Base-by-base conservation (phyloP, 2,888 invertebrate genomes). In the Nasonovia ribisnigri region DNA sequence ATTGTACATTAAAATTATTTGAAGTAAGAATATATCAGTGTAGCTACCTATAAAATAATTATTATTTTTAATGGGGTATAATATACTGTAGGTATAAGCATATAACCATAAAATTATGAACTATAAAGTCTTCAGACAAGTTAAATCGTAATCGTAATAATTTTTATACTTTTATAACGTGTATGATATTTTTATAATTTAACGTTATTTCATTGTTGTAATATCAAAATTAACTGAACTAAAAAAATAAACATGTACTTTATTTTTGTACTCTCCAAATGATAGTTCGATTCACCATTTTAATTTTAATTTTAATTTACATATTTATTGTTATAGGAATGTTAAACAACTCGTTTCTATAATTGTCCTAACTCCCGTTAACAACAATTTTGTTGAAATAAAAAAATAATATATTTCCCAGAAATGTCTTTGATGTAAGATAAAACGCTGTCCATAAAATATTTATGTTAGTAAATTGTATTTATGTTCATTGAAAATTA, bases 371-470 rank as follows among this genome's bases (percentile, higher is more conserved):
- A 48, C 26, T 13, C 84, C 43, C 24, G 24, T 84, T 43, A 43
- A 26, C 24, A 84, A 11, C 26, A 84, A 26, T 24, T 43, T 84
- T 36, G 84, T 84, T 43, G 43, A 84, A 67, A 67, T 67, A 36
- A 36, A 67, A 42, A 20, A 24, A n/a, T n/a, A 43, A 84, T 42
- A 36, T 77, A 77, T 77, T 77, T 42, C 20, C 20, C 48, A 48
- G 46, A 48, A 48, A 88, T 48, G 36, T 54, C 88, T 51, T 88
- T 51, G 88, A 88, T 88, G 54, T 42, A 54, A 51, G 51, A 46
- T 87, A 87, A 87, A 43, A n/a, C 36, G n/a, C 43, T 43, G 10
- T 46, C 46, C 67, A 46, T 90, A 90, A 67, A 67, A 67, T 90
- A 90, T 90, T 46, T 67, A 48, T 26, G n/a, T 90, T 24, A 11